phyloP scores from a whole-genome alignment of 2,797 vertebrate species.

The Botia almorhae region DNA sequence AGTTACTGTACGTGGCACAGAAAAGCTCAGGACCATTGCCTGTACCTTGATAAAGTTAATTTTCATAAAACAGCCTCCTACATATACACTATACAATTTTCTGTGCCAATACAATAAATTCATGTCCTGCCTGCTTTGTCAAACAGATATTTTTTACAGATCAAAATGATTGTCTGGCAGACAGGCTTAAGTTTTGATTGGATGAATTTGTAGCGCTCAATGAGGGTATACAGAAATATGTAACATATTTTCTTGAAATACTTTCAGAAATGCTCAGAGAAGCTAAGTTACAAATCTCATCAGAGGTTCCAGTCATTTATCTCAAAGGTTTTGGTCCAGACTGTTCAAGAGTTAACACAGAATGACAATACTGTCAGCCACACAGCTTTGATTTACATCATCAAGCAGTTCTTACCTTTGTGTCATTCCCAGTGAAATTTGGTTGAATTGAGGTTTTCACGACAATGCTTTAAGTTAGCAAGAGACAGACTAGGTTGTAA shows the following conservation, averaged over 20 bases:
- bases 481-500: conserved; percentile 52
- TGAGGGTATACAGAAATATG: background rate
- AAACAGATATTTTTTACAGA: conserved; percentile 10
- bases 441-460: conserved; percentile 20
- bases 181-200: conserved; percentile 4
- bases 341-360: conserved; percentile 44
- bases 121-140: conserved; percentile 3
- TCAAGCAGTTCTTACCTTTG: background rate
- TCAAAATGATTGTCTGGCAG: background rate
- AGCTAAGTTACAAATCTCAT: background rate
- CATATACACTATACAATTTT: background rate
- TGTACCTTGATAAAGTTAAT: background rate
- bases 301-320: background rate
- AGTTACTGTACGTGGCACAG: background rate
- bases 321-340: background rate
- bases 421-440: conserved; percentile 16
- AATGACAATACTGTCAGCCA: conserved; percentile 64
- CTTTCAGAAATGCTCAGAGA: background rate
- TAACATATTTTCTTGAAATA: conserved; percentile 30
- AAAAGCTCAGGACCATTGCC: background rate
- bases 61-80: background rate
- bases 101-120: background rate
- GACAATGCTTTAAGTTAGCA: conserved; percentile 48
- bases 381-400: conserved; percentile 61
- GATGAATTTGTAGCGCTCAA: background rate